Evolutionary conservation across 2,888 invertebrate species (phyloP), one percentile per base, ranked within the genome.

Genomic region (Chalcosyrphus nemorum): DNA sequence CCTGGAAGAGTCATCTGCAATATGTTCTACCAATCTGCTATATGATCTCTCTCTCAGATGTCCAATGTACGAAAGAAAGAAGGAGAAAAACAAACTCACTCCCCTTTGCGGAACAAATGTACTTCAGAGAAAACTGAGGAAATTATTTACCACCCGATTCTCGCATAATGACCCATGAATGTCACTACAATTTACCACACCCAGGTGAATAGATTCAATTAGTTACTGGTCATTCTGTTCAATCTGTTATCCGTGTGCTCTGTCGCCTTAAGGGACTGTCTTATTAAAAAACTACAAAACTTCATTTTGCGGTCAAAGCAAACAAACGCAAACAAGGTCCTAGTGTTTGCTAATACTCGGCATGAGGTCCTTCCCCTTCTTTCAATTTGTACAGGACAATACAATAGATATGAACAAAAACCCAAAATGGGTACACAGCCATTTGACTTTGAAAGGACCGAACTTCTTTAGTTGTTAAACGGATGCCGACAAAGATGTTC

Each of bases 181-280:
- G 80, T 84, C 74, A 78, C 80, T 47, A 47, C 84, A 80, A 84
- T 84, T 84, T 84, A 70, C 80, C 80, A 84, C 84, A 80, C 84
- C 74, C 68, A 38, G 57, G 45, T 84, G 80, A 84, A 80, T 84
- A 80, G 84, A 59, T 61, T 75, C 80, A 84, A 84, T 84, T 84
- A 84, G 84, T 80, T 84, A 70, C 84, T 78, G 84, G 84, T 78
- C 68, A 84, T 70, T 43, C 35, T 27, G 52, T 21, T 15, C 35
- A 61, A 65, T 56, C 54, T 41, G 63, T 35, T 56, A 56, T 56
- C 63, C 63, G 27, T 29, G 19, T n/a, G 0, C 32, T 32, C 66
- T 35, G 56, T 71, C 71, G 27, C 76, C 76, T n/a, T 63, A 35
- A 38, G 68, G 68, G 56, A 38, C 4, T 38, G 4, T 13, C 19